Evolutionary conservation across 2,113 vertebrate genomes (phyloP).

Genomic region (Chionomys nivalis): DNA sequence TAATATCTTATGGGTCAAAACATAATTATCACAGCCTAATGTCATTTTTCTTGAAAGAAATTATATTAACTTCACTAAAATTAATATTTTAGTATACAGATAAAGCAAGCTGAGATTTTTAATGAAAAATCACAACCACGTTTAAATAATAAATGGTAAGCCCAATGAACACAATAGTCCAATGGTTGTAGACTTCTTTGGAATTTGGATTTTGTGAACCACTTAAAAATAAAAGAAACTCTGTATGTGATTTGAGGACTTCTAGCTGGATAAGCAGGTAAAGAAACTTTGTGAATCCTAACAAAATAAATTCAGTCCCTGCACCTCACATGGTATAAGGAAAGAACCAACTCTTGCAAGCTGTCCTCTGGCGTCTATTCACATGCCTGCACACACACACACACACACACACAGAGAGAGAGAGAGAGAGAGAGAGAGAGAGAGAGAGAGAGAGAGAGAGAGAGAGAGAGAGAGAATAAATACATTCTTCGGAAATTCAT

Average conservation of each 20-base stretch:
- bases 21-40: neutral
- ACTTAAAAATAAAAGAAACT: too few species aligned
- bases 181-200: neutral
- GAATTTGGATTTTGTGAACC: neutral
- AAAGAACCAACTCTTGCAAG: neutral
- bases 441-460: too few species aligned
- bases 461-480: neutral
- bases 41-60: neutral
- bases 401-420: too few species aligned
- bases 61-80: conserved; percentile 34
- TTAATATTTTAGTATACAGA: conserved; percentile 26
- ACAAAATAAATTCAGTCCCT: neutral
- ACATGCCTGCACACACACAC: neutral
- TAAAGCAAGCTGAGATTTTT: neutral
- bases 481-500: neutral
- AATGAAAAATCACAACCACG: neutral
- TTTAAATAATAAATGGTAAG: neutral
- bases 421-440: too few species aligned
- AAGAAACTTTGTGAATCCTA: neutral
- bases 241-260: neutral
- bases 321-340: neutral
- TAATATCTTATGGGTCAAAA: neutral
- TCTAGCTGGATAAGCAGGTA: neutral
- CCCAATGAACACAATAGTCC: neutral
- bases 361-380: neutral